Evolutionary conservation across 2,888 invertebrate genomes (phyloP).

Genomic region (Clitarchus hookeri): DNA sequence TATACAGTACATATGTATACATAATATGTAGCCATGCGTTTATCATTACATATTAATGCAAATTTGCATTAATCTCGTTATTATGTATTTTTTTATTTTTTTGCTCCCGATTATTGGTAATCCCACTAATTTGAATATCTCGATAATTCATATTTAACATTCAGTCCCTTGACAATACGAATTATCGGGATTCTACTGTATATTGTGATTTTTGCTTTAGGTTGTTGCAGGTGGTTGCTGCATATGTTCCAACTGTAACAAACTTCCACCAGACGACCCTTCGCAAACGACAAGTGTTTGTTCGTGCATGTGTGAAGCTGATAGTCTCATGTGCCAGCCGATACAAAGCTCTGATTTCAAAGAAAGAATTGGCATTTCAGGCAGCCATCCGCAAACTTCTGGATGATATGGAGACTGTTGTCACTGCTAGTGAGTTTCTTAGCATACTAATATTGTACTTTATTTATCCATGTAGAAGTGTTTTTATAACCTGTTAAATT

Average conservation of each 20-base stretch:
- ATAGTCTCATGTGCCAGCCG: slow-evolving; percentile 60
- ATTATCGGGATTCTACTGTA: no score
- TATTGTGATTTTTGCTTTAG: slow-evolving; percentile 52
- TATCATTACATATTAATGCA: no score
- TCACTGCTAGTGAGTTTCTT: slow-evolving; percentile 53
- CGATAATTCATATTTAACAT: no score
- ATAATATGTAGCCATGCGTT: no score
- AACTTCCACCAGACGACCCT: slow-evolving; percentile 57
- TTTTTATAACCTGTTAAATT: no score
- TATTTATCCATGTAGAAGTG: no score
- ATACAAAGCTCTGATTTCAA: slow-evolving; percentile 58
- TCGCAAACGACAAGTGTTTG: slow-evolving; percentile 64
- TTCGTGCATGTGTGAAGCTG: slow-evolving; percentile 64
- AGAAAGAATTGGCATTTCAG: slow-evolving; percentile 58
- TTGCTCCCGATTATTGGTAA: no score
- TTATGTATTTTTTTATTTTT: no score
- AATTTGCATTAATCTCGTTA: no score
- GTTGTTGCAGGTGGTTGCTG: slow-evolving; percentile 64
- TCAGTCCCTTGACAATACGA: no score
- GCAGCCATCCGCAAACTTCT: slow-evolving; percentile 58
- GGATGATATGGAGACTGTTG: slow-evolving; percentile 58
- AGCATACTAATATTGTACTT: not conserved
- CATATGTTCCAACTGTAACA: slow-evolving; percentile 57
- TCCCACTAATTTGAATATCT: no score
- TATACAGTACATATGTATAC: no score